phyloP scores from a whole-genome alignment of 2,113 vertebrate species.

The Trochalopteron elliotii region DNA sequence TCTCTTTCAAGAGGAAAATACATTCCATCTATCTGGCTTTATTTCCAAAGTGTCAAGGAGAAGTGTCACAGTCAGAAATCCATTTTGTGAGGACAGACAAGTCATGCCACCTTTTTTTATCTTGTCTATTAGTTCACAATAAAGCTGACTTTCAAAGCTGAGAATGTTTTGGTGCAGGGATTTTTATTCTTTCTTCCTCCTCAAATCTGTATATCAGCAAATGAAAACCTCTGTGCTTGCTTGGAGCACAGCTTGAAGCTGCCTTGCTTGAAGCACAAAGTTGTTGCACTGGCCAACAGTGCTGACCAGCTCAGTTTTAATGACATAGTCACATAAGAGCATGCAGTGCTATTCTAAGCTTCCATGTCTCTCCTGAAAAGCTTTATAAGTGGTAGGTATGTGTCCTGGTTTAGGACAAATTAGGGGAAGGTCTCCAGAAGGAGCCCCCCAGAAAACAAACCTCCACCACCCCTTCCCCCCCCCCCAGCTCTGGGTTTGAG shows the following conservation, averaged over 20 bases:
- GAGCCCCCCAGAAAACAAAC: no score
- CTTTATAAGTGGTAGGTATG: not conserved
- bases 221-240: not conserved
- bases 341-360: not conserved
- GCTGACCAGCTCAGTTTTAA: not conserved
- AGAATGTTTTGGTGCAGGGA: not conserved
- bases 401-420: no score
- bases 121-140: not conserved
- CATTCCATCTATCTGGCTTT: not conserved
- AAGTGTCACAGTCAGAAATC: not conserved
- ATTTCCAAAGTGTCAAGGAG: not conserved
- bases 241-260: no score
- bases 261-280: not conserved
- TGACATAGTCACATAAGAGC: not conserved
- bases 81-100: not conserved
- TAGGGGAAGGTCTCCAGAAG: no score
- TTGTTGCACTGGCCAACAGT: not conserved
- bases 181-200: not conserved
- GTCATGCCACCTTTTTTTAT: not conserved
- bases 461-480: no score
- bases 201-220: not conserved
- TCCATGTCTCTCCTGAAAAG: not conserved
- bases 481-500: no score
- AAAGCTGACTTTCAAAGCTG: not conserved
- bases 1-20: not conserved